phyloP scores from a whole-genome alignment of 2,113 vertebrate species.

The Sarotherodon lohbergeri region DNA sequence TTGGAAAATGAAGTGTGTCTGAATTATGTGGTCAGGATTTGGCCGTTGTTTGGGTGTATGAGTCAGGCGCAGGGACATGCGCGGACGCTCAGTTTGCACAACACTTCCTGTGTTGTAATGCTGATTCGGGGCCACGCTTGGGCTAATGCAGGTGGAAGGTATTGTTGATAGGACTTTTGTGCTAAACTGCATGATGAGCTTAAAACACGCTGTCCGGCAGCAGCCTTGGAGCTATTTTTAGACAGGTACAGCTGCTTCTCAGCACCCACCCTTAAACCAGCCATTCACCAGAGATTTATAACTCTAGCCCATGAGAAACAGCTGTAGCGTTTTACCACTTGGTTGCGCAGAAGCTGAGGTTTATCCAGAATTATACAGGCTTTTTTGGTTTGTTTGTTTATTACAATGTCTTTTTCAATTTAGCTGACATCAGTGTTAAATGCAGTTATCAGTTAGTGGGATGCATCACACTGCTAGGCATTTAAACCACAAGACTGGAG shows the following conservation, averaged over 20 bases:
- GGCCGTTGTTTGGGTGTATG: constrained; percentile 51
- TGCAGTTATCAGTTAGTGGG: constrained; percentile 25
- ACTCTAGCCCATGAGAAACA: constrained; percentile 51
- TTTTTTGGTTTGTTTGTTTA: neutral
- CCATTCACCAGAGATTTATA: constrained; percentile 61
- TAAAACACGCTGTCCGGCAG: constrained; percentile 43
- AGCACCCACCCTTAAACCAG: constrained; percentile 57
- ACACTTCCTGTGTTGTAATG: constrained; percentile 53
- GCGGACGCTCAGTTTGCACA: constrained; percentile 41
- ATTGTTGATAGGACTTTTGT: constrained; percentile 50
- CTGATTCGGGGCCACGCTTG: constrained; percentile 47
- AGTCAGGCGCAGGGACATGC: constrained; percentile 45
- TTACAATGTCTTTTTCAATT: neutral
- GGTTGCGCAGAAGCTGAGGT: neutral
- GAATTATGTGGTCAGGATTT: constrained; percentile 43
- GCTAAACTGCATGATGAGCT: constrained; percentile 53
- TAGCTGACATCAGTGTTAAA: constrained; percentile 14
- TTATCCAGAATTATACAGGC: neutral
- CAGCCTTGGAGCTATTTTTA: constrained; percentile 65
- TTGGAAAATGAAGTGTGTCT: constrained; percentile 55
- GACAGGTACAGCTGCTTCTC: constrained; percentile 64
- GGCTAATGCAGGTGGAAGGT: constrained; percentile 53
- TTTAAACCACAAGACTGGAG: constrained; percentile 23
- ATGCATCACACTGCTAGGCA: neutral
- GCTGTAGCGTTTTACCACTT: constrained; percentile 51